A percentile compares a stretch with the other conserved stretches of the same genome.
These are phyloP conservation scores for Anthophora plumipes DNA, from an alignment of 2,888 invertebrate genomes.

Conservation along the genomic window DNA sequence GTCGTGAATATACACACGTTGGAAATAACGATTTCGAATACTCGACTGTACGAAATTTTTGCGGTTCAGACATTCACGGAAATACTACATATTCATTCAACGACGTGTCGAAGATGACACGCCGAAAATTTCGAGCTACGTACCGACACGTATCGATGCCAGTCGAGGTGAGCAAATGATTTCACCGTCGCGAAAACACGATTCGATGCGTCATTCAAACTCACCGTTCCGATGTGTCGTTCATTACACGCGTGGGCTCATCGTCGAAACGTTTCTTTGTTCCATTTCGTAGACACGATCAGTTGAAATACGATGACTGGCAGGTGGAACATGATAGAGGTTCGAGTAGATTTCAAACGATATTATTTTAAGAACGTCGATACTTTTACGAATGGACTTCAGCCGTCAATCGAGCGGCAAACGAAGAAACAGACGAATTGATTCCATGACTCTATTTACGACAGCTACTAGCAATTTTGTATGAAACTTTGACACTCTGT, in stretches of 20 bases:
- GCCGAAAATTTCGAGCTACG: slow-evolving; percentile 34
- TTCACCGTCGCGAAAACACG: slow-evolving; percentile 38
- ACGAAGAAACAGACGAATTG: neutral
- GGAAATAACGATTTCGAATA: slow-evolving; percentile 12
- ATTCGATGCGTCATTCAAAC: slow-evolving; percentile 43
- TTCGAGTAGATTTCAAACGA: neutral
- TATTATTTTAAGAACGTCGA: slow-evolving; percentile 2
- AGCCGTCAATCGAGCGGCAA: slow-evolving; percentile 4
- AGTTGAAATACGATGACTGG: slow-evolving; percentile 14
- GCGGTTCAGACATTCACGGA: slow-evolving; percentile 41
- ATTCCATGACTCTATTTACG: neutral
- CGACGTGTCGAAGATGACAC: slow-evolving; percentile 28
- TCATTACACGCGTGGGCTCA: slow-evolving; percentile 9
- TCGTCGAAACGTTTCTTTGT: slow-evolving; percentile 22
- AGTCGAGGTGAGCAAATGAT: slow-evolving; percentile 36
- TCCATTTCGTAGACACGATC: slow-evolving; percentile 5
- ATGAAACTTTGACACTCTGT: neutral
- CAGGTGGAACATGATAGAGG: slow-evolving; percentile 20
- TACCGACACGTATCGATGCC: slow-evolving; percentile 23
- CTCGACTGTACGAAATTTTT: slow-evolving; percentile 24
- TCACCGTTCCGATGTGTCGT: neutral
- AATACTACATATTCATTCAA: slow-evolving; percentile 63
- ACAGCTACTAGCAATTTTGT: neutral
- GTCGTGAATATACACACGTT: neutral
- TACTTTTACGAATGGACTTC: neutral